phyloP scores from a whole-genome alignment of 2,113 vertebrate genomes.

The Eubucco bourcierii region DNA sequence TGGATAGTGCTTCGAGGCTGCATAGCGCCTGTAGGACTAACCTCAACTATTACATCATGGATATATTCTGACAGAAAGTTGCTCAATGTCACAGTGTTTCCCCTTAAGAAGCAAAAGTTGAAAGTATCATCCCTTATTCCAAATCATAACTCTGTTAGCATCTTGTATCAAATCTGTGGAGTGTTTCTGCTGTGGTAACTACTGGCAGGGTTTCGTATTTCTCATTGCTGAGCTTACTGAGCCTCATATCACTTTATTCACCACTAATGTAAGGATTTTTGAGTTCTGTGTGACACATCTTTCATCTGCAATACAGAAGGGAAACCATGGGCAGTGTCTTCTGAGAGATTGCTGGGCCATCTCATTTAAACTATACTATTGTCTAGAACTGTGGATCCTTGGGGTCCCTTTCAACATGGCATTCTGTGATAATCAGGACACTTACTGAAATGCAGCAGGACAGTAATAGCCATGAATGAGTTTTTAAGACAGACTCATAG shows the following conservation, averaged over 20 bases:
- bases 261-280: not conserved
- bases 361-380: too few species aligned
- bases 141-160: not conserved
- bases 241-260: not conserved
- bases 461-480: not conserved
- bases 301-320: not conserved
- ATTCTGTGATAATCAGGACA: not conserved
- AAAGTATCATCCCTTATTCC: not conserved
- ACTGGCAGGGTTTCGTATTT: not conserved
- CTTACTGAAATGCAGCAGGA: not conserved
- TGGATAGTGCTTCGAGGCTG: not conserved
- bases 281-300: not conserved
- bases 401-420: too few species aligned
- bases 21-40: not conserved
- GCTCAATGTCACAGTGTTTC: not conserved
- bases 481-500: not conserved
- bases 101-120: not conserved
- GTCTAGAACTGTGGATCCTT: too few species aligned
- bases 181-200: not conserved
- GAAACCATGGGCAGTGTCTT: not conserved
- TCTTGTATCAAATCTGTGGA: not conserved
- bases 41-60: accelerated
- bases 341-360: not conserved
- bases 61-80: not conserved
- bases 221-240: not conserved